A percentile compares a stretch with the other conserved stretches of the same genome.
phyloP scores from a whole-genome alignment of 2,113 vertebrate species.

The Alosa alosa region DNA sequence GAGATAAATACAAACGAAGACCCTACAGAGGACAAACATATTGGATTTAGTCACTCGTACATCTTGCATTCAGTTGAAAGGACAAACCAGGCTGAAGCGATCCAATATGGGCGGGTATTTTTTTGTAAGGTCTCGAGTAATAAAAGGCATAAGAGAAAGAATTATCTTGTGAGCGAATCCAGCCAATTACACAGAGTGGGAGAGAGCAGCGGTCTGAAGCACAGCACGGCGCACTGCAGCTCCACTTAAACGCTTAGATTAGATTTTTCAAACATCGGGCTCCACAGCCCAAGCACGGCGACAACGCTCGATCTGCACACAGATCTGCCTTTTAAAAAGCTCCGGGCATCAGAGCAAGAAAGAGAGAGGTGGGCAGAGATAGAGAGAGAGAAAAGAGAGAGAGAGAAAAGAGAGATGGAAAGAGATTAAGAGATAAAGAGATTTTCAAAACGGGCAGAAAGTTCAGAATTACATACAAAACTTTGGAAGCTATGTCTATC shows the following conservation, averaged over 20 bases:
- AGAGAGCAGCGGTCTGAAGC: constrained; percentile 44
- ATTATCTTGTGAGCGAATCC: constrained; percentile 63
- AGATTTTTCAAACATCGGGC: constrained; percentile 57
- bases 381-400: neutral
- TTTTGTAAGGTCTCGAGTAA: constrained; percentile 3
- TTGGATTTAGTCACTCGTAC: neutral
- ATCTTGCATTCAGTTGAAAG: neutral
- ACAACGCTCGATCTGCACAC: constrained; percentile 39
- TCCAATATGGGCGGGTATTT: constrained; percentile 19
- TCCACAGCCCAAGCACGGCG: constrained; percentile 51
- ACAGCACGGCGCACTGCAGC: constrained; percentile 41
- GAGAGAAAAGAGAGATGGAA: neutral
- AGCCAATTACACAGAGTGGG: constrained; percentile 56
- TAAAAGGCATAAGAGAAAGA: constrained; percentile 19
- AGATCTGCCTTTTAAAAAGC: constrained; percentile 47
- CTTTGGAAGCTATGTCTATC: neutral
- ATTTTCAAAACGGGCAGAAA: neutral
- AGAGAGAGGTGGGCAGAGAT: neutral
- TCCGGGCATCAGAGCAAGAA: constrained; percentile 30
- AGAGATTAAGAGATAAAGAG: neutral
- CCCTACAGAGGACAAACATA: neutral
- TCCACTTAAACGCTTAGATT: constrained; percentile 64
- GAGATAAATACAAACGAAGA: neutral
- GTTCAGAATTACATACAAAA: neutral
- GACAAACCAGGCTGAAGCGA: neutral